A percentile compares a stretch with the other conserved stretches of the same genome.
phyloP scores from a whole-genome alignment of 2,113 vertebrate species.

The Melierax canorus region DNA sequence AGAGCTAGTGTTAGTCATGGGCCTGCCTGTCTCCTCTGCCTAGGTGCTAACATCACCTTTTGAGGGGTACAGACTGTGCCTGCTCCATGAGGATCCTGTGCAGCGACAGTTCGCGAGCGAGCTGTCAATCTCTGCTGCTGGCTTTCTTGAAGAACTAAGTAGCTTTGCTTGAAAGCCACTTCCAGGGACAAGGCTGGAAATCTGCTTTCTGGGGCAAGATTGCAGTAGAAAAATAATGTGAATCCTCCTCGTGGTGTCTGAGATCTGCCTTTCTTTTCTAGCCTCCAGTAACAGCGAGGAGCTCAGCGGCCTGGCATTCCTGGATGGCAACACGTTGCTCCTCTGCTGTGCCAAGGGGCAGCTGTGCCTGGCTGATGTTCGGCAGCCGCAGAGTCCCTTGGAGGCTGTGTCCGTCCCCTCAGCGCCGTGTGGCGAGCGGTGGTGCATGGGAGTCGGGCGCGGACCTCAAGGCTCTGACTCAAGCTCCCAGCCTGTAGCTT shows the following conservation, averaged over 20 bases:
- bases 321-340: slow-evolving; percentile 67
- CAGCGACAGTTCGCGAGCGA: neutral
- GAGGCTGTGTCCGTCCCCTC: neutral
- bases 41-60: neutral
- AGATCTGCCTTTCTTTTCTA: neutral
- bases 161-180: neutral
- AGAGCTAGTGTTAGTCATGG: neutral
- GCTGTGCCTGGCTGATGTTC: slow-evolving; percentile 75
- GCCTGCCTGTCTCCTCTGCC: neutral
- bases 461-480: neutral
- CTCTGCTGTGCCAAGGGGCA: slow-evolving; percentile 73
- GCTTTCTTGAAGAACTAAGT: neutral
- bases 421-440: neutral
- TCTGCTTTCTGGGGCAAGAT: neutral
- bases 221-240: neutral
- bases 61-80: neutral
- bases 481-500: slow-evolving; percentile 40
- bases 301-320: slow-evolving; percentile 75
- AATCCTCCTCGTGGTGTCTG: rapidly evolving
- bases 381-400: slow-evolving; percentile 28
- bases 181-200: neutral
- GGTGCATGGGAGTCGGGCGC: slow-evolving; percentile 66
- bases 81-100: neutral
- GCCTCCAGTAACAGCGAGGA: slow-evolving; percentile 20
- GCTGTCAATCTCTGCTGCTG: neutral